These are phyloP conservation scores for Nilaparvata lugens DNA, from an alignment of 1,140 invertebrate genomes.

Conservation along the genomic window DNA sequence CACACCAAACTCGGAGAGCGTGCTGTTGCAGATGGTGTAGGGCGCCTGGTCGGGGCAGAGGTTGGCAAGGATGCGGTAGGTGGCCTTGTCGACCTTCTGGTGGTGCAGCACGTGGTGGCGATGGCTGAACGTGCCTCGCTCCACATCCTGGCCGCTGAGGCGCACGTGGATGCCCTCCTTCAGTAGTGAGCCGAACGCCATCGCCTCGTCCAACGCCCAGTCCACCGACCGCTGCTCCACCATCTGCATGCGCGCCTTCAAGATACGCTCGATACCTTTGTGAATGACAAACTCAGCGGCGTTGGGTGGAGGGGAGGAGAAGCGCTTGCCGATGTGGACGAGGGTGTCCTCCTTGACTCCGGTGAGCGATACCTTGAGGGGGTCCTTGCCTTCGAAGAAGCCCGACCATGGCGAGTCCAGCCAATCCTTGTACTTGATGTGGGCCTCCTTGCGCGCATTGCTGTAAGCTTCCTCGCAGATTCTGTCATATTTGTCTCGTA, in stretches of 20 bases:
- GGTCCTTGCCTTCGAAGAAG: slow-evolving; percentile 87
- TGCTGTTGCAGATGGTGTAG: slow-evolving; percentile 95
- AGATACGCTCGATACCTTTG: slow-evolving; percentile 75
- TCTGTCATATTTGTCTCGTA: slow-evolving; percentile 87
- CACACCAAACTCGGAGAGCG: slow-evolving; percentile 90
- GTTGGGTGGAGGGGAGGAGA: slow-evolving; percentile 86
- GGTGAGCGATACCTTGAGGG: slow-evolving; percentile 74
- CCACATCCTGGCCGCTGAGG: slow-evolving; percentile 94
- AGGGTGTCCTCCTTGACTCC: slow-evolving; percentile 90
- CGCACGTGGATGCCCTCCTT: slow-evolving; percentile 42
- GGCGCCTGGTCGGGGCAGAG: slow-evolving; percentile 90
- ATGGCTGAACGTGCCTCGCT: slow-evolving; percentile 92
- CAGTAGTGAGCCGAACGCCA: slow-evolving; percentile 91
- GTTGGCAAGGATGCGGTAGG: slow-evolving; percentile 80
- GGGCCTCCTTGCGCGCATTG: slow-evolving; percentile 85
- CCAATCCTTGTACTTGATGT: slow-evolving; percentile 97
- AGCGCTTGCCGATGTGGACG: slow-evolving; percentile 84
- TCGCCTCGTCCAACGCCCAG: slow-evolving; percentile 96
- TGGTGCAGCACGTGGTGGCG: slow-evolving; percentile 96
- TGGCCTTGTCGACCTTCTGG: slow-evolving; percentile 90
- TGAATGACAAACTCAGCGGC: slow-evolving; percentile 93
- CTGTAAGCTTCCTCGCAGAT: slow-evolving; percentile 94
- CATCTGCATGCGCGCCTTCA: slow-evolving; percentile 87
- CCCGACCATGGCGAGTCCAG: slow-evolving; percentile 98
- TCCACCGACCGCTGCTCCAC: slow-evolving; percentile 77